Evolutionary conservation across 2,888 invertebrate species (phyloP).

Genomic region (Pollenia angustigena): DNA sequence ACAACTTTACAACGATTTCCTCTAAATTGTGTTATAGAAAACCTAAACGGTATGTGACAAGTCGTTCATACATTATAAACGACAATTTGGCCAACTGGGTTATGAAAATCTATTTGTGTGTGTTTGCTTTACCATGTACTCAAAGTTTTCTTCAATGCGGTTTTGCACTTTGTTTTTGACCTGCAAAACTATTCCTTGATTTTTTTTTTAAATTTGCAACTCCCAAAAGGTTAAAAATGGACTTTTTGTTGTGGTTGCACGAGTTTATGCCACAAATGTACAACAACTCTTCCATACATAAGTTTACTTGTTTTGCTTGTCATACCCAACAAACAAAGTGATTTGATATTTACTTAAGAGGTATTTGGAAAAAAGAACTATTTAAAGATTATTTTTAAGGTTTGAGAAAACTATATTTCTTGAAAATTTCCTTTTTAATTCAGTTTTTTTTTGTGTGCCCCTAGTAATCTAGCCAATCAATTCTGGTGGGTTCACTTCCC

Average conservation of each 20-base stretch:
- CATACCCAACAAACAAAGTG: neutral
- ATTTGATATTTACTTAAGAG: too few relatives aligned
- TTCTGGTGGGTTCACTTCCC: too few relatives aligned
- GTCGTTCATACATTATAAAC: too few relatives aligned
- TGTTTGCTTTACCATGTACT: slow-evolving; percentile 3
- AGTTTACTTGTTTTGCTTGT: neutral
- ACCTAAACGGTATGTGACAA: too few relatives aligned
- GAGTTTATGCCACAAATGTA: slow-evolving; percentile 63
- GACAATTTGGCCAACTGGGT: neutral
- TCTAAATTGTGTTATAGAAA: too few relatives aligned
- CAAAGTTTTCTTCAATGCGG: slow-evolving; percentile 48
- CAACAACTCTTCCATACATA: slow-evolving; percentile 25
- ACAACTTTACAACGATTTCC: too few relatives aligned
- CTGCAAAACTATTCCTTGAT: slow-evolving; percentile 65
- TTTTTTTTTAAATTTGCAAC: slow-evolving; percentile 28
- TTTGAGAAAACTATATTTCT: too few relatives aligned
- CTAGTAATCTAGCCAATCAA: too few relatives aligned
- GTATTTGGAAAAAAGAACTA: too few relatives aligned
- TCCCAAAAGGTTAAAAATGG: slow-evolving; percentile 68
- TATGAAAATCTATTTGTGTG: neutral
- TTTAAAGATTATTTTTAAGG: too few relatives aligned
- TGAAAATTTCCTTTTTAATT: too few relatives aligned
- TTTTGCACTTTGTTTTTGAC: slow-evolving; percentile 71
- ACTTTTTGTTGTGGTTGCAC: slow-evolving; percentile 61
- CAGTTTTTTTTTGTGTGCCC: too few relatives aligned